phyloP scores from a whole-genome alignment of 2,113 vertebrate genomes.

The Eurystomus gularis region DNA sequence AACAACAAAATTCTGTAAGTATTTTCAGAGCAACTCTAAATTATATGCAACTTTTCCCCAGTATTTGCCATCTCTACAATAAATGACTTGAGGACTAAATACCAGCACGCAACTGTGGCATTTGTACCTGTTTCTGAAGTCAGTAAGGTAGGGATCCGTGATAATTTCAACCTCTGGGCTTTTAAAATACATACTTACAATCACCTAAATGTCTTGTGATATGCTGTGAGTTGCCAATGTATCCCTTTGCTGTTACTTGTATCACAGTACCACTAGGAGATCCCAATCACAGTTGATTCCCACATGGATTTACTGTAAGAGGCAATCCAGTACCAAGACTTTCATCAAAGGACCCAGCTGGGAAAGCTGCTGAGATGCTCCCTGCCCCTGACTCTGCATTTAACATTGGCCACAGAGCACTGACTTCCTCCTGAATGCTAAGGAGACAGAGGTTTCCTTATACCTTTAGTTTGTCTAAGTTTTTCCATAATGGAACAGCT shows the following conservation, averaged over 20 bases:
- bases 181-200: neutral
- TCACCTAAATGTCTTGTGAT: neutral
- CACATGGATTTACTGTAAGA: neutral
- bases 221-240: neutral
- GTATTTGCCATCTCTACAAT: neutral
- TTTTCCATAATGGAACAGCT: fast-evolving
- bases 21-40: neutral
- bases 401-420: fast-evolving
- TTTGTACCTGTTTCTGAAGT: neutral
- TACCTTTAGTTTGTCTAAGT: neutral
- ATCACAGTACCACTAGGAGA: neutral
- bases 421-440: neutral
- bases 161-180: neutral
- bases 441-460: neutral
- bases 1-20: neutral
- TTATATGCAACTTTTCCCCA: neutral
- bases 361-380: neutral
- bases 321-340: neutral
- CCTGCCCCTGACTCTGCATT: neutral
- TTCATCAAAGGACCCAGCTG: neutral
- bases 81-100: neutral
- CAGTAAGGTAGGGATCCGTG: neutral
- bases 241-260: neutral
- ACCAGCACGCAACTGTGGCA: neutral
- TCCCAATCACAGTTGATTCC: neutral